Conservation (phyloP, 1,140 invertebrate species). For the Andrena cerasifolii region DNA sequence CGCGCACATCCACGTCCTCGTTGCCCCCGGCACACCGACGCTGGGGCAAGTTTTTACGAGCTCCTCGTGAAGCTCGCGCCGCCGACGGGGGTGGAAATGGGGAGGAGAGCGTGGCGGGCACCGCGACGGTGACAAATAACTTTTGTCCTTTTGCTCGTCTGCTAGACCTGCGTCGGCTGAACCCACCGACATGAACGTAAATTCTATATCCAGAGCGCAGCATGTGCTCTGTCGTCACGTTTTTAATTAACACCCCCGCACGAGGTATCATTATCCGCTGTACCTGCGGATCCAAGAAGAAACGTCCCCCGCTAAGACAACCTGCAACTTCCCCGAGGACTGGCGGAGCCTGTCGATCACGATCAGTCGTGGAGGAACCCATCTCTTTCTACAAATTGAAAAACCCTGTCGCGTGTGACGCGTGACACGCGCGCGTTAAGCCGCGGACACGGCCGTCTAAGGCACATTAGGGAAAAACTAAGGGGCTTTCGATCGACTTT, state of each 20-base stretch:
- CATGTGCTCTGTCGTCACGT: too few relatives aligned
- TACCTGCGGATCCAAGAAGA: too few relatives aligned
- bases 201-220: background rate
- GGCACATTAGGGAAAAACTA: slow-evolving; percentile 61
- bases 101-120: background rate
- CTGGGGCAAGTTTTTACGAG: slow-evolving; percentile 51
- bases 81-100: background rate
- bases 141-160: slow-evolving; percentile 33
- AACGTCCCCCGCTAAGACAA: background rate
- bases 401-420: slow-evolving; percentile 65
- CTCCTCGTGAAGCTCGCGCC: background rate
- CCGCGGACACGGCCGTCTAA: slow-evolving; percentile 33
- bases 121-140: slow-evolving; percentile 46
- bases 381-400: slow-evolving; percentile 61
- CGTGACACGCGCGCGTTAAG: slow-evolving; percentile 44
- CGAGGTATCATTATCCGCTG: background rate
- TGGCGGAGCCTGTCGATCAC: slow-evolving; percentile 2
- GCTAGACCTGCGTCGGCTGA: background rate
- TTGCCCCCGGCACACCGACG: slow-evolving; percentile 4
- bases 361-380: background rate
- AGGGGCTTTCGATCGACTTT: slow-evolving; percentile 71
- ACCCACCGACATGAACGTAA: background rate
- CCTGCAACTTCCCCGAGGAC: background rate
- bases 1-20: slow-evolving; percentile 29
- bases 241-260: slow-evolving; percentile 23